Evolutionary conservation across 1,140 invertebrate species (phyloP), one percentile per base, ranked within the genome.

Genomic region (Rhizoglyphus robini): DNA sequence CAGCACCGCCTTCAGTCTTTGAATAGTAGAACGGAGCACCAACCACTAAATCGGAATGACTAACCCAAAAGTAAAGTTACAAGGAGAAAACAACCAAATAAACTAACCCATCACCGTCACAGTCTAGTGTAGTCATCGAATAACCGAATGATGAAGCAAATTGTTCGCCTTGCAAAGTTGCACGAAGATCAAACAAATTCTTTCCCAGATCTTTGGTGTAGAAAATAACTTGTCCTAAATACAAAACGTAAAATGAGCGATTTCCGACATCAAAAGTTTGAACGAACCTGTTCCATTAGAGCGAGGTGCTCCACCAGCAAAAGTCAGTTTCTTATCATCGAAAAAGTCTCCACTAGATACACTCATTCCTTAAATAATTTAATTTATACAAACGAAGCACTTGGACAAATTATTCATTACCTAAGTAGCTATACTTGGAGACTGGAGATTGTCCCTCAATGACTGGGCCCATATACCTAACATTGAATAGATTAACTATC

Each of bases 21-120:
- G 80, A 81, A 73, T 91, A 94, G 73, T 90, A 94, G 76, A 94
- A 91, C 18, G 93, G 93, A 13, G 92, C 90, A 25, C 88, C 87
- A 0, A 95, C 87, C 49, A 94, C 79, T 8, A 96, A 77, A 79
- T 96, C 93, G 25, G 86, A 82, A 68, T 83, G 77, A 36, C 88
- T 90, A 72, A 67, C 80, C 78, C 31, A 2, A 59, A 30, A 31
- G 2, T 18, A 23, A 23, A 30, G 13, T 51, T 51, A 8, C 48
- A 29, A 27, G 23, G 2, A n/a, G 23, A 3, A 1, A 36, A 23
- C 31, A 59, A 70, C 64, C 31, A 54, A 68, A 46, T 41, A 36
- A 34, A 74, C 77, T 77, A 79, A 89, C 83, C 83, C 83, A 75
- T 95, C 90, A 13, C 86, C 86, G 73, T 95, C 91, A 3, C 93